Evolutionary conservation across 2,797 vertebrate species (phyloP), one percentile per base, ranked within the genome.

Genomic region (Ctenopoma multispine): DNA sequence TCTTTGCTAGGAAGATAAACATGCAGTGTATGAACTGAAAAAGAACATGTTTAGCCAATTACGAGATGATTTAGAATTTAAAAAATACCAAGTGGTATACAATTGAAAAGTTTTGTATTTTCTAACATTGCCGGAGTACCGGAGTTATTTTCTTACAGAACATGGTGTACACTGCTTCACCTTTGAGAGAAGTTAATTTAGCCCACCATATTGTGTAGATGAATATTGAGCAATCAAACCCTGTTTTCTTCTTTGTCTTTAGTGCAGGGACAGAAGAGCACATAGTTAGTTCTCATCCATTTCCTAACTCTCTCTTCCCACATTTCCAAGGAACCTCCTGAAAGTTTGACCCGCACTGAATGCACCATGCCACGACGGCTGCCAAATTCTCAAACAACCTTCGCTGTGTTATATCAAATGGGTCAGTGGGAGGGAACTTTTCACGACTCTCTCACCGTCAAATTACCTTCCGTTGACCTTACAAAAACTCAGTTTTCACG

Each of bases 101-200:
- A 73, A 88, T 93, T 94, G 90, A 93, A 91, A 93, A 91, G 90
- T 94, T 95, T 81, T 65, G 65, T 79, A 82, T 90, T 92, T 94
- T 94, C 82, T 77, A n/a, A n/a, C n/a, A n/a, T n/a, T n/a, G n/a
- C n/a, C n/a, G 94, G 95, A 95, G 96, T 94, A 96, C 96, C 96
- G 96, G 97, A 95, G 95, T 96, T 95, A 98, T 97, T 97, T 97
- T 97, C 96, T 97, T 96, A 94, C 96, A 96, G 96, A 97, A 99
- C 97, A 99, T 99, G 98, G 98, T 97, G 96, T 95, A 94, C 96
- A 97, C 96, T 95, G 96, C 96, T 98, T 99, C 98, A 99, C 97
- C 97, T 99, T 97, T 97, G 95, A 97, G 96, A 96, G 96, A 97
- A 99, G 96, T 98, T 99, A 98, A 99, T 99, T 98, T 99, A 99